Evolutionary conservation across 2,113 vertebrate species (phyloP).

Genomic region (Daboia siamensis): DNA sequence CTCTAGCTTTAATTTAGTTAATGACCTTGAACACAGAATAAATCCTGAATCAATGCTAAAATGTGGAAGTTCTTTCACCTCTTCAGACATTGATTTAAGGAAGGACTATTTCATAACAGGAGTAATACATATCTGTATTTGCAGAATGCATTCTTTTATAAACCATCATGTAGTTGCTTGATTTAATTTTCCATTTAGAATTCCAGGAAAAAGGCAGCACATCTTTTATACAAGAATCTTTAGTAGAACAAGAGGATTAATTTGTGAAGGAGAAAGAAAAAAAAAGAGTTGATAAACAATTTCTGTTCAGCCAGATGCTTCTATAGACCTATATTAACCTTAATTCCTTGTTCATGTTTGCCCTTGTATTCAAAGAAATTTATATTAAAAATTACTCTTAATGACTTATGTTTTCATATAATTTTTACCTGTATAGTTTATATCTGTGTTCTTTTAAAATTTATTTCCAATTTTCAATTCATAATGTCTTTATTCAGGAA

Average conservation of each 20-base stretch:
- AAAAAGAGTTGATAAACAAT: not conserved
- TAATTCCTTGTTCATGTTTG: not conserved
- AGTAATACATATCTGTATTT: not conserved
- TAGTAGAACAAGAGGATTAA: not conserved
- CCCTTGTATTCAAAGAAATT: not conserved
- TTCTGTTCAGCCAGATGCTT: not conserved
- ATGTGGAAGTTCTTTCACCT: not conserved
- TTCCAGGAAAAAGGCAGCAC: no score
- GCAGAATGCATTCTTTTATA: not conserved
- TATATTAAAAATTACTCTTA: conserved; percentile 9
- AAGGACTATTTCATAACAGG: not conserved
- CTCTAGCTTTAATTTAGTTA: not conserved
- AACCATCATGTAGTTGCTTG: not conserved
- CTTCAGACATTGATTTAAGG: conserved; percentile 11
- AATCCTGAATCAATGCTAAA: not conserved
- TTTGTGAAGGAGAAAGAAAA: not conserved
- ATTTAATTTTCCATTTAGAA: not conserved
- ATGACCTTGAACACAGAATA: not conserved
- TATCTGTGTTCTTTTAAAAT: not conserved
- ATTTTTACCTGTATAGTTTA: not conserved
- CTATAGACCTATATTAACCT: not conserved
- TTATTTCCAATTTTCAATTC: not conserved
- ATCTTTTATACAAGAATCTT: not conserved
- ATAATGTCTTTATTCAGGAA: conserved; percentile 77
- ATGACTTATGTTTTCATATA: not conserved